A percentile compares a stretch with the other conserved stretches of the same genome.
These are phyloP conservation scores for Dascyllus trimaculatus DNA, from an alignment of 2,113 vertebrate species.

Conservation along the genomic window DNA sequence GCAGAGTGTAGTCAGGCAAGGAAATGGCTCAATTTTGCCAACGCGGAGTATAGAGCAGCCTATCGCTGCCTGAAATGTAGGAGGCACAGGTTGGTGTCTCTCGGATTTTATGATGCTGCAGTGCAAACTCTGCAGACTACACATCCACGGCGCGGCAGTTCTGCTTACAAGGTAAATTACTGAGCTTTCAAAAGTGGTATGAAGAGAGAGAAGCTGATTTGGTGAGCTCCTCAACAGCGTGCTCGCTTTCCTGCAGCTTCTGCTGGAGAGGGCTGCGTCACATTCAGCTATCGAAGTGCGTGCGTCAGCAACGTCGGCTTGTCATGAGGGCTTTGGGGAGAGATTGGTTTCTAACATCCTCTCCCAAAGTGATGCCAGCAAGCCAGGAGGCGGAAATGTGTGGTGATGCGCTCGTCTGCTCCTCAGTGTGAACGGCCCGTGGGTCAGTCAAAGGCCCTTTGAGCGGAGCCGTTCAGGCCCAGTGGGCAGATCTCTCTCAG, in stretches of 20 bases:
- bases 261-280: conserved; percentile 54
- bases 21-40: neutral
- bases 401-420: neutral
- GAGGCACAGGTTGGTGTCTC: conserved; percentile 23
- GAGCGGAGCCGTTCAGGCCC: conserved; percentile 9
- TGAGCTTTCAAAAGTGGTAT: conserved; percentile 45
- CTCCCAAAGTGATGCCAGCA: conserved; percentile 50
- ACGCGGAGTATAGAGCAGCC: neutral
- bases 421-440: neutral
- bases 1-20: neutral
- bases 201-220: conserved; percentile 45
- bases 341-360: conserved; percentile 60
- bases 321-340: conserved; percentile 60
- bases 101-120: conserved; percentile 7
- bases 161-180: conserved; percentile 66
- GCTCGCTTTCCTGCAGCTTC: conserved; percentile 37
- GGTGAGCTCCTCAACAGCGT: conserved; percentile 29
- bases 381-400: conserved; percentile 30
- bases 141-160: conserved; percentile 28
- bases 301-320: conserved; percentile 62
- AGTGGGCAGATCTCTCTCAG: conserved; percentile 26
- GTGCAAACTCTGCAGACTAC: conserved; percentile 30
- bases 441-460: conserved; percentile 34
- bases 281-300: conserved; percentile 57
- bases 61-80: conserved; percentile 23